A percentile compares a stretch with the other conserved stretches of the same genome.
These are phyloP conservation scores for Mastomys natalensis DNA, from an alignment of 2,113 vertebrate genomes.

Conservation along the genomic window DNA sequence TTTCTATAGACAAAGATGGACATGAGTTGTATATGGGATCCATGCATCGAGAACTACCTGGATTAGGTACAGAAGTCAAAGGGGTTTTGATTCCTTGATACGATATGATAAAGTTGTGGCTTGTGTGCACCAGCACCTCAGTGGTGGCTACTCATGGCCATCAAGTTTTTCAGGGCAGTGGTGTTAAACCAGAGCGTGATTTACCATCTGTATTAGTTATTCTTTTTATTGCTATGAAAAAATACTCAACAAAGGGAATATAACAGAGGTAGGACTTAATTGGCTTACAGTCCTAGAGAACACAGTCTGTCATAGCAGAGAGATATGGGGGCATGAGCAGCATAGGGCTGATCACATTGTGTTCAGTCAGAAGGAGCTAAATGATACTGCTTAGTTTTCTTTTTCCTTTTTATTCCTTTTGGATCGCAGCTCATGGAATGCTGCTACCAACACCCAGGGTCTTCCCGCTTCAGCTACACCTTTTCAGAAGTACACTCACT, in stretches of 20 bases:
- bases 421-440: not conserved
- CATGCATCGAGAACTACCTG: not conserved
- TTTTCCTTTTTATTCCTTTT: not conserved
- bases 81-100: not conserved
- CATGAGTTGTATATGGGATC: not conserved
- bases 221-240: not conserved
- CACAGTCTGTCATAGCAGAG: not conserved
- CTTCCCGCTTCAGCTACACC: not conserved
- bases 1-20: not conserved
- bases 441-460: not conserved
- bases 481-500: not conserved
- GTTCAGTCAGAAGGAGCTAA: not conserved
- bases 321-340: not conserved
- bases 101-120: not conserved
- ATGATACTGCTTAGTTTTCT: not conserved
- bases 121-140: not conserved
- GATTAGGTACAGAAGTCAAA: not conserved
- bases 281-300: not conserved
- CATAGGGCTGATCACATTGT: not conserved
- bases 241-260: not conserved
- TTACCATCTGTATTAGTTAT: not conserved
- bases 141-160: not conserved
- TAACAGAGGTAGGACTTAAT: not conserved
- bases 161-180: not conserved
- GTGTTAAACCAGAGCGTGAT: not conserved